A percentile compares a stretch with the other conserved stretches of the same genome.
Conservation (phyloP, 2,113 vertebrate species). For the Aleadryas rufinucha region DNA sequence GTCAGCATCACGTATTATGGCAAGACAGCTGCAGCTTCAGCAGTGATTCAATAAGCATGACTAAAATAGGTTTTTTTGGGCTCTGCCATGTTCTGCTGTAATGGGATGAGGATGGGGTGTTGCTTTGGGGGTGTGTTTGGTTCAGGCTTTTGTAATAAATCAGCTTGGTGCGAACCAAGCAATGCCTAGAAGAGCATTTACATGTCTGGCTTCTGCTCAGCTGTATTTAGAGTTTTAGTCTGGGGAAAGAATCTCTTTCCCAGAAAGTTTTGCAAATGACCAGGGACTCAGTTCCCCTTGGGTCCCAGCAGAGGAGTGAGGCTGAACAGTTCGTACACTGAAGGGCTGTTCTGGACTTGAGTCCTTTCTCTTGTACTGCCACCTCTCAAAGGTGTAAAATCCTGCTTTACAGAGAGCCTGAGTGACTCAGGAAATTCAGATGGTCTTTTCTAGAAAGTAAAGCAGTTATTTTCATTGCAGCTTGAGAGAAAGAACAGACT, state of each 20-base stretch:
- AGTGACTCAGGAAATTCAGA: neutral
- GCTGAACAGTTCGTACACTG: neutral
- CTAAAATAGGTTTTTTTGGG: neutral
- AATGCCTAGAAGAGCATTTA: neutral
- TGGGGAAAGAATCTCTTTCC: neutral
- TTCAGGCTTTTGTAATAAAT: neutral
- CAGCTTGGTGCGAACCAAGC: neutral
- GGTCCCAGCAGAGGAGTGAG: neutral
- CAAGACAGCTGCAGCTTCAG: neutral
- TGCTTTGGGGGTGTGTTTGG: neutral
- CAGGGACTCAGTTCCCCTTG: neutral
- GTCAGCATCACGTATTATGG: fast-evolving
- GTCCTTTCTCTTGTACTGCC: neutral
- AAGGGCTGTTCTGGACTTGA: neutral
- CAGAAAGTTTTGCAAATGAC: neutral
- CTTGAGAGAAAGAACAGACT: neutral
- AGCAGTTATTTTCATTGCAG: neutral
- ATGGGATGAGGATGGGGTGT: neutral
- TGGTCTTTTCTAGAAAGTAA: neutral
- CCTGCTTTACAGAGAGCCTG: neutral
- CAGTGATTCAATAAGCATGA: neutral
- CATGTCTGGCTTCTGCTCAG: neutral
- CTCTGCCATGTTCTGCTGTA: neutral
- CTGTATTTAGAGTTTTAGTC: neutral
- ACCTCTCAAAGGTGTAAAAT: neutral